These are phyloP conservation scores for Priocnemis perturbator DNA, from an alignment of 2,888 invertebrate genomes.

Conservation along the genomic window DNA sequence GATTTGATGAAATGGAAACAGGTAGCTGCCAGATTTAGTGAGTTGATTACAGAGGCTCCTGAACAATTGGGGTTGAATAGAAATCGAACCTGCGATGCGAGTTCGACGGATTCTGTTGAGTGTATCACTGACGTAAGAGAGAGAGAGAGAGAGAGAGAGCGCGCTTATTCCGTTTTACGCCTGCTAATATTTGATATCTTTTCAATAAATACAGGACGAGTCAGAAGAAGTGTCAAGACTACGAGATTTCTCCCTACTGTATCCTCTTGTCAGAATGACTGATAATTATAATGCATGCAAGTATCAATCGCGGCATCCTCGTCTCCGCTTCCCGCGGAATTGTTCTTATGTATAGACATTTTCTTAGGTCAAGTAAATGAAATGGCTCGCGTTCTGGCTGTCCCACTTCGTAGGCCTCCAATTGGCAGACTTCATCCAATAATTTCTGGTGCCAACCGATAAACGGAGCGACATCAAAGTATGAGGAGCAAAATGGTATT, in stretches of 20 bases:
- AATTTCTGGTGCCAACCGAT: slow-evolving; percentile 48
- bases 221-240: slow-evolving; percentile 38
- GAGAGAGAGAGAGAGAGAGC: too few species aligned
- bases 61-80: slow-evolving; percentile 49
- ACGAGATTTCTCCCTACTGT: slow-evolving; percentile 46
- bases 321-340: too few species aligned
- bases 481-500: too few species aligned
- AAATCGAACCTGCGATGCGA: slow-evolving; percentile 25
- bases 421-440: slow-evolving; percentile 56
- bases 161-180: background rate
- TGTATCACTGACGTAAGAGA: slow-evolving; percentile 35
- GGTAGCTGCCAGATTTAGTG: slow-evolving; percentile 64
- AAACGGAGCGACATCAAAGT: slow-evolving; percentile 2
- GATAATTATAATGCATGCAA: slow-evolving; percentile 11
- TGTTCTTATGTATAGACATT: too few species aligned
- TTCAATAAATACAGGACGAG: slow-evolving; percentile 16
- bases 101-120: slow-evolving; percentile 24
- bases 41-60: slow-evolving; percentile 65
- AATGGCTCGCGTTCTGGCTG: slow-evolving; percentile 42
- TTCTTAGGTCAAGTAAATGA: slow-evolving; percentile 50
- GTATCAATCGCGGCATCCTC: background rate
- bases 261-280: slow-evolving; percentile 49
- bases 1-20: slow-evolving; percentile 64
- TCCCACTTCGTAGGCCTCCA: slow-evolving; percentile 48
- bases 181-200: background rate